These are phyloP conservation scores for Ailuropoda melanoleuca DNA, from an alignment of 2,113 vertebrate species.

Conservation along the genomic window DNA sequence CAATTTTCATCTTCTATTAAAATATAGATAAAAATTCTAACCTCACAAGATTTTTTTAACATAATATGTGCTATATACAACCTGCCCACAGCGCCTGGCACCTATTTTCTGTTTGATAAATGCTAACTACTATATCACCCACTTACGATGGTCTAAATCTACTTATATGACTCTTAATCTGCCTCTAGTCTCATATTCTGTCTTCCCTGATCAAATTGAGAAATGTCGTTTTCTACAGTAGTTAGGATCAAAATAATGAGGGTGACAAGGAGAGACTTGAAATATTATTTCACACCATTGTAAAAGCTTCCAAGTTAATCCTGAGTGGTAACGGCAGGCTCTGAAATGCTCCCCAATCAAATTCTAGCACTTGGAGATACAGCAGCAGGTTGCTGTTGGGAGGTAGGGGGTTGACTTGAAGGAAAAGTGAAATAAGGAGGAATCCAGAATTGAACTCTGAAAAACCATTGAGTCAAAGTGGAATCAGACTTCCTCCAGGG, in stretches of 20 bases:
- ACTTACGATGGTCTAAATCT: not conserved
- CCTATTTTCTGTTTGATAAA: slow-evolving; percentile 30
- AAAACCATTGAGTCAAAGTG: slow-evolving; percentile 12
- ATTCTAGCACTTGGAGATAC: not conserved
- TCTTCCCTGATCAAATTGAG: slow-evolving; percentile 34
- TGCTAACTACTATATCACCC: not conserved
- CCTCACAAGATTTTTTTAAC: not conserved
- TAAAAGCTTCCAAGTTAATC: slow-evolving; percentile 35
- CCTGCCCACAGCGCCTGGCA: not conserved
- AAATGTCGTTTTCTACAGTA: slow-evolving; percentile 1
- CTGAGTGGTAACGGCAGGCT: not conserved
- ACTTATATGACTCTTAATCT: slow-evolving; percentile 37
- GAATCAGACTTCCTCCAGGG: not conserved
- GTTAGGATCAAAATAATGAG: not conserved
- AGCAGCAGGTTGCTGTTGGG: not conserved
- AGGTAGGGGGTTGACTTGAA: not conserved
- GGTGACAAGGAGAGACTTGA: not conserved
- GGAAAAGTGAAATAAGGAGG: slow-evolving; percentile 37
- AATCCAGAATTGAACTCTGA: slow-evolving; percentile 31
- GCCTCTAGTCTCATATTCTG: not conserved
- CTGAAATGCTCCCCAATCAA: slow-evolving; percentile 1
- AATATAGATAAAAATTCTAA: slow-evolving; percentile 3
- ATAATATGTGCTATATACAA: not conserved
- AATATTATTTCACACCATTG: slow-evolving; percentile 24
- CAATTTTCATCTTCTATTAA: slow-evolving; percentile 50